Percentiles rank a stretch among this genome's conserved stretches.
Evolutionary conservation across 2,888 invertebrate genomes (phyloP).

Genomic region (Orthosia incerta): DNA sequence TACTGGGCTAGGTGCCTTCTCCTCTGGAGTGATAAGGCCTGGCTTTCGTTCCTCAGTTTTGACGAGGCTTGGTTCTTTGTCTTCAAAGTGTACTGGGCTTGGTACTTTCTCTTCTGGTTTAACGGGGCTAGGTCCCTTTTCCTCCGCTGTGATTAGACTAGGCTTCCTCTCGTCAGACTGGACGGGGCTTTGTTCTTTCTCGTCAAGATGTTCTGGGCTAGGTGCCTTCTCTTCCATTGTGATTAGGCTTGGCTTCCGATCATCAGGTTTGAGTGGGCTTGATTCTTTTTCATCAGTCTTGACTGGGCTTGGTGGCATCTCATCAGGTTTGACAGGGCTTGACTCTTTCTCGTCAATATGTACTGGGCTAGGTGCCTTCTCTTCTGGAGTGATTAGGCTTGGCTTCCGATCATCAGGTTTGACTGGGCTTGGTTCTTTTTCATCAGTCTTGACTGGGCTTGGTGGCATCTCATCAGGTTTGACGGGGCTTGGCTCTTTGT

Average conservation of each 20-base stretch:
- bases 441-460: background rate
- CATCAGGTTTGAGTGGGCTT: too few relatives aligned
- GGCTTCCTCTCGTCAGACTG: background rate
- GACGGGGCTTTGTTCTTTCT: background rate
- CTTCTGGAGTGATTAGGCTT: background rate
- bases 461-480: too few relatives aligned
- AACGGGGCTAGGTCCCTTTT: background rate
- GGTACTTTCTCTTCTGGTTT: background rate
- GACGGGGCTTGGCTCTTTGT: background rate
- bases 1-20: constrained; percentile 8
- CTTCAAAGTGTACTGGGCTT: background rate
- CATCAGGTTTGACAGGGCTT: background rate
- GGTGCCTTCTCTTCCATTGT: background rate
- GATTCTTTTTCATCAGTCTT: too few relatives aligned
- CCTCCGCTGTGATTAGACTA: background rate
- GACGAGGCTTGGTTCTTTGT: background rate
- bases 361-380: background rate
- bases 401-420: background rate
- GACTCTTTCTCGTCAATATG: background rate
- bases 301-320: too few relatives aligned
- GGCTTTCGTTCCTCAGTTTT: background rate
- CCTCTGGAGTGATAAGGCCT: background rate
- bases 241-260: too few relatives aligned
- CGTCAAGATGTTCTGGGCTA: constrained; percentile 2
- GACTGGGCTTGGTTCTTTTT: constrained; percentile 13